phyloP scores from a whole-genome alignment of 2,113 vertebrate species.

The Philantomba maxwellii region DNA sequence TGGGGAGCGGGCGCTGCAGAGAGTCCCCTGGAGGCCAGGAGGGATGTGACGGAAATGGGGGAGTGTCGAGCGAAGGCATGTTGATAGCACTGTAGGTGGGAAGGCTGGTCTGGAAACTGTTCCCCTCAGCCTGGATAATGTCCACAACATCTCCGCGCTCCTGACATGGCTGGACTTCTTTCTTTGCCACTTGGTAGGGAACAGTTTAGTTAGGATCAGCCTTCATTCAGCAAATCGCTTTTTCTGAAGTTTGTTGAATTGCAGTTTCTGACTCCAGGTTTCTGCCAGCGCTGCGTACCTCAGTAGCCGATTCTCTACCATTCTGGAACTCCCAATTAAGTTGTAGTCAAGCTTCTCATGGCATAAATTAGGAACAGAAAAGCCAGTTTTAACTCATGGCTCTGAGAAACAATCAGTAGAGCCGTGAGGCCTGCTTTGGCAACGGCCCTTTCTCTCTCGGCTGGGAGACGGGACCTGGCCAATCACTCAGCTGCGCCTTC shows the following conservation, averaged over 20 bases:
- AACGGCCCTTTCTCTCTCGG: conserved; percentile 54
- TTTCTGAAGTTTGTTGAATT: conserved; percentile 63
- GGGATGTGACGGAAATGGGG: background rate
- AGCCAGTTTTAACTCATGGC: conserved; percentile 66
- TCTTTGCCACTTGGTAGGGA: conserved; percentile 58
- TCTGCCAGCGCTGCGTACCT: conserved; percentile 67
- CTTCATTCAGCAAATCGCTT: conserved; percentile 49
- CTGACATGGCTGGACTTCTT: conserved; percentile 32
- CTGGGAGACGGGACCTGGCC: conserved; percentile 48
- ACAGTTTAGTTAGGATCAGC: background rate
- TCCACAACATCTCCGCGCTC: background rate
- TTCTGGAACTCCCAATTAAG: conserved; percentile 71
- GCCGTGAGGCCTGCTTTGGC: conserved; percentile 65
- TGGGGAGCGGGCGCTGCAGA: fast-evolving
- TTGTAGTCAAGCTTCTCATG: conserved; percentile 67
- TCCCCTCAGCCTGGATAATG: background rate
- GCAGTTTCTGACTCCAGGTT: conserved; percentile 53
- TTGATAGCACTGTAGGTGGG: conserved; percentile 26
- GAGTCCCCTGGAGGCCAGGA: background rate
- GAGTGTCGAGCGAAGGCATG: conserved; percentile 7
- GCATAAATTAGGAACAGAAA: conserved; percentile 77
- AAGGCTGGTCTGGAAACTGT: conserved; percentile 27
- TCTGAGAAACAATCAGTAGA: conserved; percentile 70
- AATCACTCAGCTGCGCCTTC: conserved; percentile 55
- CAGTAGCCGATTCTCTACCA: conserved; percentile 68